Evolutionary conservation across 2,888 invertebrate species (phyloP).

Genomic region (Leucophenga montana): DNA sequence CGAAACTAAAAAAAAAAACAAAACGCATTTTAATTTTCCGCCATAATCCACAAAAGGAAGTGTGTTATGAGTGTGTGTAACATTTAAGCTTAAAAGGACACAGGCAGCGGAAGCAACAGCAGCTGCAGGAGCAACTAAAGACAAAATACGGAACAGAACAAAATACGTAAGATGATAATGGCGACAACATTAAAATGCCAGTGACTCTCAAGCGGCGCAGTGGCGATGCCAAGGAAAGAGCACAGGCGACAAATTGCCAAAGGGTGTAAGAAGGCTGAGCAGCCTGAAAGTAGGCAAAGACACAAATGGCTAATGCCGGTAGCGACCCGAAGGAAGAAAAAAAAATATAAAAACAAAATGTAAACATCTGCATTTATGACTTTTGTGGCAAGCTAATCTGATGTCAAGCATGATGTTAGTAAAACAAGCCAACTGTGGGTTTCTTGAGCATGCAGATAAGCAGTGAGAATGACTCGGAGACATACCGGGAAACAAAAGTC

Average conservation of each 20-base stretch:
- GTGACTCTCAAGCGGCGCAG: neutral
- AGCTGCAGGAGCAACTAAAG: slow-evolving; percentile 13
- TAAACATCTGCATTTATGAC: slow-evolving; percentile 66
- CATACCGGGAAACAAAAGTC: too few species aligned
- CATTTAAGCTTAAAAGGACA: slow-evolving; percentile 37
- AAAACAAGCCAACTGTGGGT: slow-evolving; percentile 19
- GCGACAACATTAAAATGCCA: slow-evolving; percentile 50
- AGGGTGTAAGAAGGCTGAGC: slow-evolving; percentile 29
- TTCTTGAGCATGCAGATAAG: neutral
- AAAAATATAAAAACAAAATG: slow-evolving; percentile 47
- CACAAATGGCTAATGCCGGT: neutral
- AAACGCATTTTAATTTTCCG: slow-evolving; percentile 56
- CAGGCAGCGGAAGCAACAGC: slow-evolving; percentile 17
- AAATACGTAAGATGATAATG: neutral
- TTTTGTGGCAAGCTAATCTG: slow-evolving; percentile 64
- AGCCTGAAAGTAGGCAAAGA: slow-evolving; percentile 3
- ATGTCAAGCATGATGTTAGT: slow-evolving; percentile 48
- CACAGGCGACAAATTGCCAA: slow-evolving; percentile 60
- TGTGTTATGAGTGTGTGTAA: slow-evolving; percentile 5
- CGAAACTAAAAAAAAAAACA: neutral
- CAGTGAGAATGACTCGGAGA: too few species aligned
- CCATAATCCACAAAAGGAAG: slow-evolving; percentile 45
- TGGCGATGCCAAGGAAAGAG: too few species aligned
- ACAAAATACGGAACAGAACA: slow-evolving; percentile 3
- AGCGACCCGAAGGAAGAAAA: neutral